Evolutionary conservation across 2,888 invertebrate species (phyloP).

Genomic region (Norana najaformis): DNA sequence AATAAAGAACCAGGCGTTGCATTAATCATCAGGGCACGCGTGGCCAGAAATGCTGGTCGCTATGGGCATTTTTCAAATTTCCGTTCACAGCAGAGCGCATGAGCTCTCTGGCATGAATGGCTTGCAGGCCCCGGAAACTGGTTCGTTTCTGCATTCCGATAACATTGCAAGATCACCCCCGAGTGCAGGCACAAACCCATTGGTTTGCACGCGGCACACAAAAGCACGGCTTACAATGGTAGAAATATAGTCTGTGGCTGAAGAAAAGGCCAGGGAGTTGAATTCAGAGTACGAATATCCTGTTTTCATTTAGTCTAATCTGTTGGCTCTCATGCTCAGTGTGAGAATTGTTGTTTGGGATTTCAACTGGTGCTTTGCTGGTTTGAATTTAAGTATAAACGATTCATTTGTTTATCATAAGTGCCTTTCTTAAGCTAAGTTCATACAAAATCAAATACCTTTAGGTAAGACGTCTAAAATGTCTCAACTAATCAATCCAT

Average conservation of each 20-base stretch:
- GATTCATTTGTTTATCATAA: too few relatives aligned
- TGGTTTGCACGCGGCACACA: background rate
- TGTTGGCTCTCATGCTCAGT: background rate
- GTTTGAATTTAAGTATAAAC: background rate
- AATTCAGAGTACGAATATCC: background rate
- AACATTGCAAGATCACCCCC: background rate
- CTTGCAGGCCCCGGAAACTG: background rate
- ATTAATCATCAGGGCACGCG: background rate
- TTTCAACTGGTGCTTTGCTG: background rate
- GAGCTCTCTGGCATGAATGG: background rate
- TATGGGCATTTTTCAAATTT: constrained; percentile 13
- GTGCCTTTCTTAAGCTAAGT: background rate
- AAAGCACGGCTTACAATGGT: background rate
- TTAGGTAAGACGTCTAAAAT: background rate
- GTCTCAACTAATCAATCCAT: background rate
- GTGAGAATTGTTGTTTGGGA: background rate
- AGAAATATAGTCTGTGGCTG: background rate
- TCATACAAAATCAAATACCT: background rate
- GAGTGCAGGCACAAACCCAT: background rate
- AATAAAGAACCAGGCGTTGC: background rate
- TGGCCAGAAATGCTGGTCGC: background rate
- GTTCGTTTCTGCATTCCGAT: background rate
- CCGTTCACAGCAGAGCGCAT: background rate
- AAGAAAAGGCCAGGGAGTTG: background rate
- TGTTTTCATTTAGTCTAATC: background rate